phyloP scores from a whole-genome alignment of 2,113 vertebrate species.

The Meriones unguiculatus region DNA sequence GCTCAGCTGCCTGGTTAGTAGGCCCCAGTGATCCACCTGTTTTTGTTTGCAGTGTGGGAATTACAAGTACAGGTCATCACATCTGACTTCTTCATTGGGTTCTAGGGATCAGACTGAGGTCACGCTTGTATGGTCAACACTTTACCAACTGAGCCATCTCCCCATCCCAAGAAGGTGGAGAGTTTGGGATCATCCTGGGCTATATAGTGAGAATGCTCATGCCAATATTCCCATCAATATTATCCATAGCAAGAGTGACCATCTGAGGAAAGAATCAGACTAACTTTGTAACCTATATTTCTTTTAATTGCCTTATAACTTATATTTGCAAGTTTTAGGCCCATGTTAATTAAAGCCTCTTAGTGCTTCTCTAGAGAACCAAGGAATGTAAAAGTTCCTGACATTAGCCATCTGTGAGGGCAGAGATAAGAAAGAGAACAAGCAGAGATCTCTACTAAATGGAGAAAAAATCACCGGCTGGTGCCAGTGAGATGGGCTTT shows the following conservation, averaged over 20 bases:
- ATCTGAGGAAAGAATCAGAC: no score
- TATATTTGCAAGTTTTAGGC: no score
- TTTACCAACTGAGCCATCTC: neutral
- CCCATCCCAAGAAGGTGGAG: neutral
- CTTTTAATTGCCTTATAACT: no score
- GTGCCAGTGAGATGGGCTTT: no score
- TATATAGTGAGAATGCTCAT: neutral
- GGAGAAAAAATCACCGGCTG: no score
- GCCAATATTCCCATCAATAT: conserved; percentile 95
- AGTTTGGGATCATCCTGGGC: neutral
- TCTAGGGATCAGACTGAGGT: neutral
- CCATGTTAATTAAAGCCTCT: no score
- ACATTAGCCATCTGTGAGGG: no score
- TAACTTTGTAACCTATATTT: no score
- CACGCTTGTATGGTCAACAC: neutral
- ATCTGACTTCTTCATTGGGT: neutral
- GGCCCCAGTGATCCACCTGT: neutral
- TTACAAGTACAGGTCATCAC: neutral
- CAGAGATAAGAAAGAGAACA: no score
- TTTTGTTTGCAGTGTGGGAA: neutral
- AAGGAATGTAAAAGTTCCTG: no score
- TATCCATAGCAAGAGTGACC: conserved; percentile 96
- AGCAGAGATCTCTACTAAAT: no score
- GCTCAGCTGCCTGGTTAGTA: neutral
- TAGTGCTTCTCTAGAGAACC: no score